Evolutionary conservation across 2,888 invertebrate genomes (phyloP).

Genomic region (Micoletzkya japonica): DNA sequence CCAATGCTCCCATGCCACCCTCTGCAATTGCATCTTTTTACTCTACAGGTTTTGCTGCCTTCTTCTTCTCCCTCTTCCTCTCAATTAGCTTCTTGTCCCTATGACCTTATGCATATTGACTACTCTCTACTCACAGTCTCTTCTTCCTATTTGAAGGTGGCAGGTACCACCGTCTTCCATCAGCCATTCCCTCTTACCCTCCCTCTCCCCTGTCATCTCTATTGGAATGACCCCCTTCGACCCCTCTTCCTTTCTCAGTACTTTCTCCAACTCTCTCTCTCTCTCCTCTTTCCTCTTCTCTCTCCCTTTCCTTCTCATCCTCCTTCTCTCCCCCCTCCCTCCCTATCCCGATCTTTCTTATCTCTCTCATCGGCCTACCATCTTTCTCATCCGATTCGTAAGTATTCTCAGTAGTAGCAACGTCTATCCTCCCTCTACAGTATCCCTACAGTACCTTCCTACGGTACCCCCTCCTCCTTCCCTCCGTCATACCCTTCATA

Average conservation of each 20-base stretch:
- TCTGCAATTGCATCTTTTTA: too few relatives aligned
- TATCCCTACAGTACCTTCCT: too few relatives aligned
- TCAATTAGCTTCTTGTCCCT: too few relatives aligned
- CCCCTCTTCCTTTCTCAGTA: not conserved
- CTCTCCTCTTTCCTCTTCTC: slow-evolving; percentile 6
- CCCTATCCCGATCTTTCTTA: not conserved
- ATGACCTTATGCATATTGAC: too few relatives aligned
- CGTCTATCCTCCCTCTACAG: too few relatives aligned
- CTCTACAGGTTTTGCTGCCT: too few relatives aligned
- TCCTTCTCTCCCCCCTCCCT: not conserved
- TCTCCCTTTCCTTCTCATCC: not conserved
- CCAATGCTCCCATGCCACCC: too few relatives aligned
- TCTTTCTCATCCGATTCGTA: slow-evolving; percentile 1
- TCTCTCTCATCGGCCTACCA: not conserved
- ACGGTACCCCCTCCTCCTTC: too few relatives aligned
- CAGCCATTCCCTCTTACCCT: not conserved
- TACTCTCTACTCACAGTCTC: not conserved
- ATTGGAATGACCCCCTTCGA: slow-evolving; percentile 4
- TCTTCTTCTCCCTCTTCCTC: too few relatives aligned
- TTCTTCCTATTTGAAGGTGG: not conserved
- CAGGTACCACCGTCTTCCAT: slow-evolving; percentile 12
- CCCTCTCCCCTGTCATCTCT: slow-evolving; percentile 7
- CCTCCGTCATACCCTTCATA: slow-evolving; percentile 2
- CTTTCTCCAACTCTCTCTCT: not conserved
- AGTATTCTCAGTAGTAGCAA: too few relatives aligned